phyloP scores from a whole-genome alignment of 2,113 vertebrate species.

The Anarhynchus alexandrinus region DNA sequence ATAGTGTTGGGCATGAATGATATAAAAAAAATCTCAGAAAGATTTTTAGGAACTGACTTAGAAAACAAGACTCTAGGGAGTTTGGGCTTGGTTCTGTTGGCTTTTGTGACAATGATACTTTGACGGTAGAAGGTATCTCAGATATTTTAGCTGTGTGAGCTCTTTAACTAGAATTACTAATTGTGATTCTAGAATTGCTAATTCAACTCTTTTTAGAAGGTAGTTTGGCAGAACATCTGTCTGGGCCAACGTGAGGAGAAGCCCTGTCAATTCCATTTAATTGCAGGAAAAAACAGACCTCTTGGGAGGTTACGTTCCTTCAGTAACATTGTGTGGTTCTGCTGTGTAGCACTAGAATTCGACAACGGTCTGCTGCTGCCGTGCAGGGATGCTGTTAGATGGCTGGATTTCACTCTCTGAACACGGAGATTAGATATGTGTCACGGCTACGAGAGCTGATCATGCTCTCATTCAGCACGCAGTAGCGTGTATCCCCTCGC shows the following conservation, averaged over 20 bases:
- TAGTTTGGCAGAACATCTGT: neutral
- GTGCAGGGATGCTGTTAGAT: neutral
- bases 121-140: neutral
- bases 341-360: neutral
- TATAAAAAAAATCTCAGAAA: neutral
- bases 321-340: neutral
- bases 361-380: neutral
- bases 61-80: neutral
- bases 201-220: neutral
- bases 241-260: neutral
- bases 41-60: neutral
- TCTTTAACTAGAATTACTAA: neutral
- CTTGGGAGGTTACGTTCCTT: neutral
- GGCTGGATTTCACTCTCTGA: neutral
- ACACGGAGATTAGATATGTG: neutral
- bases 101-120: neutral
- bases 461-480: accelerated
- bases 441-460: neutral
- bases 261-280: neutral
- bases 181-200: neutral
- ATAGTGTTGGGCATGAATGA: neutral
- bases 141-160: neutral
- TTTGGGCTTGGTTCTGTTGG: neutral
- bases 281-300: neutral
- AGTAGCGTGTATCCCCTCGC: neutral